Base-by-base conservation (phyloP, 2,888 invertebrate species). In the Gnatocerus cornutus region DNA sequence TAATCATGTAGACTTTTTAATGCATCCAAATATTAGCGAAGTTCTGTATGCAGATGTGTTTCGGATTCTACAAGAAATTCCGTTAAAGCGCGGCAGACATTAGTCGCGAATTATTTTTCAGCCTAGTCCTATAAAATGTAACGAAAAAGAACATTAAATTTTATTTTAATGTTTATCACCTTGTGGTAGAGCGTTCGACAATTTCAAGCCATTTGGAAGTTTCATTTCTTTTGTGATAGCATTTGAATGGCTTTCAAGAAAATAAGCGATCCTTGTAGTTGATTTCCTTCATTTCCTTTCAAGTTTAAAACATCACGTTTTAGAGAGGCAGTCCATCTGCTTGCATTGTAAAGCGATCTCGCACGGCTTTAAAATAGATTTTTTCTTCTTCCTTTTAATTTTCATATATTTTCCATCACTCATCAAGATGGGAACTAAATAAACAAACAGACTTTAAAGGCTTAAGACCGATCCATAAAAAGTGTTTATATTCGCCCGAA, bases 201-300 rank as follows among this genome's bases (percentile, higher is more conserved):
- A 45, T 58, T 59, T 46, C 45, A 45, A 59, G 43, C 29, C 27
- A 56, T 56, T 56, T 10, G 10, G 12, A 27, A 56, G 59, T 59
- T 59, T 59, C 59, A 59, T 59, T 59, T 59, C 59, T 59, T 56
- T 46, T 59, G 59, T 59, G 29, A 59, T n/a, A 59, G 59, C 45
- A 59, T 46, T 59, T 59, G 59, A 59, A 59, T 59, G 45, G 59
- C 45, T 59, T 59, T 59, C 46, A 45, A 41, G 39, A 41, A 56
- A 56, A 56, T 56, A 56, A 56, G 55, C 41, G 39, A 56, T 56
- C 41, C 55, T 59, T 59, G 43, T 43, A 59, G 45, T 30, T 56
- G 56, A 56, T 56, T 41, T 56, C 56, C 56, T 56, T 56, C 56
- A 21, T 56, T 56, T 56, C 56, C 56, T 56, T 56, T 56, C 41